Base-by-base conservation (phyloP, 2,888 invertebrate species). In the Phalera bucephala region DNA sequence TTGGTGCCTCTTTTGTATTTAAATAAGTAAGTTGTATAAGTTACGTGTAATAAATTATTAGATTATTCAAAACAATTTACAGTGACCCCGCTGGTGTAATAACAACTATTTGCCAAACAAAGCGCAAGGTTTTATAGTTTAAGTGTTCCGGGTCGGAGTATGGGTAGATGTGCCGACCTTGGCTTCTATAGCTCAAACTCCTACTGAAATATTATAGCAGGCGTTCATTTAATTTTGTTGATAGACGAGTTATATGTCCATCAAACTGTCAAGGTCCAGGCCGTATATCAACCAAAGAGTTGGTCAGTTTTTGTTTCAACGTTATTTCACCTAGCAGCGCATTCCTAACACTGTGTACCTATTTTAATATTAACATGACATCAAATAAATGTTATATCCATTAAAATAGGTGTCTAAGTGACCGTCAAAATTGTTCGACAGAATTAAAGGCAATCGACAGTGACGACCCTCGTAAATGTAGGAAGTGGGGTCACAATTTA, bases 401-500 rank as follows among this genome's bases (percentile, higher is more conserved):
- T 52, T 40, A 40, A 33, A 45, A 32, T 40, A 33, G 30, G 43
- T 45, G 45, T 47, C 36, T 25, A 34, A 49, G 53, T 60, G 67
- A 34, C 65, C 68, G 63, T 72, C 70, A 60, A 54, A 62, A 50
- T 47, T 59, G 64, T 68, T 63, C 62, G 54, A 64, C 65, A 66
- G 59, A 72, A 70, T 70, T 70, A 67, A 72, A 76, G 62, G 63
- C 68, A 79, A 75, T 73, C 74, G 72, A 76, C 72, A 74, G 66
- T 63, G 76, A 77, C 71, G 84, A 80, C 79, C 80, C 79, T 83
- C 57, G 69, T 44, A 57, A 59, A 71, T 79, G 70, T 71, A 83
- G 87, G 87, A 88, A 88, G 85, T 85, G 69, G 79, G 84, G 80
- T 84, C 78, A 78, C 74, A 79, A 77, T 85, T 80, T 80, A 80